phyloP scores from a whole-genome alignment of 2,113 vertebrate genomes.

The Psammodynastes pulverulentus region DNA sequence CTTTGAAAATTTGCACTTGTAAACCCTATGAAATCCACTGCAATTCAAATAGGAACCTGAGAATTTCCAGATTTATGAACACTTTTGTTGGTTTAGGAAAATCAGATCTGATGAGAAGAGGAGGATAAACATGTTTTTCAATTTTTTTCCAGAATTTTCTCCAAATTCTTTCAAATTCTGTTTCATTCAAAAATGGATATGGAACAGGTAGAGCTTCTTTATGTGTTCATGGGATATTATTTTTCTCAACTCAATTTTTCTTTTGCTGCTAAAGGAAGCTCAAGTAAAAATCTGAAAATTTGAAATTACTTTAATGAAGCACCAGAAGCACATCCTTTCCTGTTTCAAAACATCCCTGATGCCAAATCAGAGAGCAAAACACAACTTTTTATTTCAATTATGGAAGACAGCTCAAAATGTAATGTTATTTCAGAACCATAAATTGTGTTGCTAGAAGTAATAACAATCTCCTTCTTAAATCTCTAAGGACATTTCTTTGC shows the following conservation, averaged over 20 bases:
- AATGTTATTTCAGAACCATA: constrained; percentile 63
- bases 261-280: neutral
- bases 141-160: neutral
- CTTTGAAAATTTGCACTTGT: neutral
- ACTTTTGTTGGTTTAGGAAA: neutral
- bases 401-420: constrained; percentile 47
- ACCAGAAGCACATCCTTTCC: constrained; percentile 40
- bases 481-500: constrained; percentile 41
- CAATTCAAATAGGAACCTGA: neutral
- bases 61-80: neutral
- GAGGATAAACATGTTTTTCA: neutral
- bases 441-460: constrained; percentile 68
- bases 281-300: constrained; percentile 43
- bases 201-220: neutral
- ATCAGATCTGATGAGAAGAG: neutral
- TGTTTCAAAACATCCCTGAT: constrained; percentile 39
- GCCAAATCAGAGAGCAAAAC: constrained; percentile 32
- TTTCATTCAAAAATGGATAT: neutral
- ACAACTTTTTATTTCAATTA: constrained; percentile 27
- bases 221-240: neutral
- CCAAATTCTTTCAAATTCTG: neutral
- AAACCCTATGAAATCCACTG: neutral
- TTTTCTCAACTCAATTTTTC: constrained; percentile 36
- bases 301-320: constrained; percentile 39
- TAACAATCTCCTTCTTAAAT: constrained; percentile 55